These are phyloP conservation scores for Yoshiicerus persimilis DNA, from an alignment of 1,140 invertebrate genomes.

Conservation along the genomic window DNA sequence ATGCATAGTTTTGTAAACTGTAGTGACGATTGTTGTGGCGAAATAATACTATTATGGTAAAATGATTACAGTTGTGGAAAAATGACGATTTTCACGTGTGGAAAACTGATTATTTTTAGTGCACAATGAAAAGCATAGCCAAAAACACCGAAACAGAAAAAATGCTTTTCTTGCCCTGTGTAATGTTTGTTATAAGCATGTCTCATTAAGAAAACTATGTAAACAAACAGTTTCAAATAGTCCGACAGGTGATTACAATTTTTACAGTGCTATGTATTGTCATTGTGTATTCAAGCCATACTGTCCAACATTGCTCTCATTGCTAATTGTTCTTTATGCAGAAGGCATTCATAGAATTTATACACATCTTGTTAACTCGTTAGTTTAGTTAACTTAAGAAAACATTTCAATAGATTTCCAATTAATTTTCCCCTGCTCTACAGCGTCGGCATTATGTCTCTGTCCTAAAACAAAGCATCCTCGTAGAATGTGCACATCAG, in stretches of 20 bases:
- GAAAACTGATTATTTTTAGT: no score
- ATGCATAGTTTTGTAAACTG: no score
- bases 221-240: background rate
- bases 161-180: background rate
- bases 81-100: no score
- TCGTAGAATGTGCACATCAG: background rate
- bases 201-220: background rate
- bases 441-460: background rate
- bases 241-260: background rate
- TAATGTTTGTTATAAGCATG: background rate
- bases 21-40: no score
- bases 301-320: background rate
- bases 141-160: no score
- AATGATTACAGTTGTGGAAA: no score
- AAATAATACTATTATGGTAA: no score
- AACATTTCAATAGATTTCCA: background rate
- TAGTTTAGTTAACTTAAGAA: background rate
- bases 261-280: no score
- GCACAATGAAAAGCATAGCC: no score
- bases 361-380: background rate
- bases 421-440: background rate
- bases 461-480: background rate
- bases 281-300: background rate
- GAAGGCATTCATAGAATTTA: background rate
- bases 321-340: background rate